Percentiles rank a stretch among this genome's conserved stretches.
phyloP scores from a whole-genome alignment of 2,797 vertebrate species.

The Sebastes steindachneri region DNA sequence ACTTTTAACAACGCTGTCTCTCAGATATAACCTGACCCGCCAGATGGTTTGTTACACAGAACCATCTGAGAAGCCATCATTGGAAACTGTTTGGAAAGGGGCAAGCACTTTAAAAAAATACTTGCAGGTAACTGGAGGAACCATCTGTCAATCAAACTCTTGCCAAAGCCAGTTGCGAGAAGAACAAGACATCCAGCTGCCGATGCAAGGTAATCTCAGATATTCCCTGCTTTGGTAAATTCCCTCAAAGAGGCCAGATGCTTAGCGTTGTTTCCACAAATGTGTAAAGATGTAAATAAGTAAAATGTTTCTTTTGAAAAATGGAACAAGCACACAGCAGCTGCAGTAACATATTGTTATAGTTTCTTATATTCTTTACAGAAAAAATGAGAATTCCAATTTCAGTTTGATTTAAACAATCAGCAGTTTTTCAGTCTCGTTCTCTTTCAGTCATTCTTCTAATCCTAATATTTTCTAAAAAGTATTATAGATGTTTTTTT shows the following conservation, averaged over 20 bases:
- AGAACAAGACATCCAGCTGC: too few relatives aligned
- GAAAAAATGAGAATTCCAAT: background rate
- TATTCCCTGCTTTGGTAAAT: background rate
- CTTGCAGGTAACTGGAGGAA: too few relatives aligned
- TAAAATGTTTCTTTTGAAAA: background rate
- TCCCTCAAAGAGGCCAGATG: background rate
- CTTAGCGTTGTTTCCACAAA: too few relatives aligned
- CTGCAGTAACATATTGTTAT: background rate
- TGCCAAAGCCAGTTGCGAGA: too few relatives aligned
- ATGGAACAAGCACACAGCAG: background rate
- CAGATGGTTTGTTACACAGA: too few relatives aligned
- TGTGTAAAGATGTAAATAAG: too few relatives aligned
- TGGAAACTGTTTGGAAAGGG: too few relatives aligned
- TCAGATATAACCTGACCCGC: too few relatives aligned
- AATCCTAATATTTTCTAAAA: background rate
- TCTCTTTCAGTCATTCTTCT: background rate
- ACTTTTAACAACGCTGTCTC: too few relatives aligned
- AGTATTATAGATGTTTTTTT: background rate
- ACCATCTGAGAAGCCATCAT: too few relatives aligned
- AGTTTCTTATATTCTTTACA: background rate
- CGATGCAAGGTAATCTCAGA: background rate
- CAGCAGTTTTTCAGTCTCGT: background rate
- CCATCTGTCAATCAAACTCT: too few relatives aligned
- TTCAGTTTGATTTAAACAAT: background rate
- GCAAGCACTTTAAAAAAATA: too few relatives aligned